Conservation (phyloP, 2,888 invertebrate genomes). For the Artemia sp. region DNA sequence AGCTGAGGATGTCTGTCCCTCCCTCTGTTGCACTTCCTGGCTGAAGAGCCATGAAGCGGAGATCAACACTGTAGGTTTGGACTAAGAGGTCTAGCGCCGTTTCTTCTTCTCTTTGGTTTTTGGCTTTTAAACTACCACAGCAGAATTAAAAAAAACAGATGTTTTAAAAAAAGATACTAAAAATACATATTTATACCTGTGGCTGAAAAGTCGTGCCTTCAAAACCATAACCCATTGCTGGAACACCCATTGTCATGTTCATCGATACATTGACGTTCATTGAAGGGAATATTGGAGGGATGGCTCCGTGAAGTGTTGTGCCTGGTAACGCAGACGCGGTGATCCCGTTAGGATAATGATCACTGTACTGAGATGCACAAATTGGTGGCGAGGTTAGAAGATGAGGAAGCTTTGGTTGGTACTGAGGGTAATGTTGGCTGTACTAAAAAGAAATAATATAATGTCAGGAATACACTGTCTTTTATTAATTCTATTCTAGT, state of each 20-base stretch:
- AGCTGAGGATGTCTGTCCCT: too few species aligned
- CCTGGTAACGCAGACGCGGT: constrained; percentile 17
- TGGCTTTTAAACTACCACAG: too few species aligned
- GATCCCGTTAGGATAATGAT: constrained; percentile 22
- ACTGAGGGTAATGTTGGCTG: constrained; percentile 27
- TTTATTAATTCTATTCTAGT: too few species aligned
- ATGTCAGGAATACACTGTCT: too few species aligned
- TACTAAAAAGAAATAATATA: constrained; percentile 28
- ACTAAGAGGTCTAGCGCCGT: too few species aligned
- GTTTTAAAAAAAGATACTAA: too few species aligned
- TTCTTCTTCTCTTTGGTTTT: too few species aligned
- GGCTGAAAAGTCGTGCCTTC: constrained; percentile 27
- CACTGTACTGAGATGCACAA: constrained; percentile 4
- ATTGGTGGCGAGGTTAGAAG: constrained; percentile 18
- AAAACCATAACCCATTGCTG: constrained; percentile 33
- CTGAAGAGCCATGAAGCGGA: too few species aligned
- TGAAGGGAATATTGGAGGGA: constrained; percentile 50
- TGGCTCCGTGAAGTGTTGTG: constrained; percentile 27
- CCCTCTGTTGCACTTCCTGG: too few species aligned
- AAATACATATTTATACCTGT: not conserved
- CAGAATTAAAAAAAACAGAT: too few species aligned
- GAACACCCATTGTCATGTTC: constrained; percentile 88
- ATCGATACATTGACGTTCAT: constrained; percentile 94
- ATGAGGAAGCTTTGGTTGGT: constrained; percentile 22
- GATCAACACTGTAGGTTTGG: too few species aligned